Conservation (phyloP, 2,888 invertebrate species). For the Monopis laevigella region DNA sequence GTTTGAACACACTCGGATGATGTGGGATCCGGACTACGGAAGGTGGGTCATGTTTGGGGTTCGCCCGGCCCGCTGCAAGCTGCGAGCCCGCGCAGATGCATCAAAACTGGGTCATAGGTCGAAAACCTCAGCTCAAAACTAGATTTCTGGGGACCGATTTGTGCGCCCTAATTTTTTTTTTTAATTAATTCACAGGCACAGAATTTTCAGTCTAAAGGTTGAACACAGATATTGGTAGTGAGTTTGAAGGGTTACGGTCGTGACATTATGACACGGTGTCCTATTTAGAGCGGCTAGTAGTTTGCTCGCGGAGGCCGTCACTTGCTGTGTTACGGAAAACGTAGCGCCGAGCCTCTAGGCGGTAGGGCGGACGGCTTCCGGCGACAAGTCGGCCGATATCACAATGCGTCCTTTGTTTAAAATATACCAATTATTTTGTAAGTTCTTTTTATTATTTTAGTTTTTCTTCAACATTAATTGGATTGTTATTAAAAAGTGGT, state of each 20-base stretch:
- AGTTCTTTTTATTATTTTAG: too few species aligned
- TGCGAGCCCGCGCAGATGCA: conserved; percentile 47
- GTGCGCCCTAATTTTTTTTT: conserved; percentile 34
- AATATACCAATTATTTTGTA: too few species aligned
- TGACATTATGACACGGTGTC: conserved; percentile 48
- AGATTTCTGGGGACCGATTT: conserved; percentile 14
- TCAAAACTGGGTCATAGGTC: conserved; percentile 52
- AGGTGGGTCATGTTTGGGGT: conserved; percentile 11
- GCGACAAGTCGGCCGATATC: conserved; percentile 31
- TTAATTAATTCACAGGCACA: conserved; percentile 17
- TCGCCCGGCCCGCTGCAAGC: conserved; percentile 35
- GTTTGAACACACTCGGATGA: conserved; percentile 32
- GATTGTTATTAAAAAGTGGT: too few species aligned
- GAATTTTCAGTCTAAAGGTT: neutral
- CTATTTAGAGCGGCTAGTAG: conserved; percentile 28
- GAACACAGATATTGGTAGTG: neutral
- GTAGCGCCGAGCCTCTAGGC: conserved; percentile 34
- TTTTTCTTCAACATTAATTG: too few species aligned
- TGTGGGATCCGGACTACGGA: conserved; percentile 4
- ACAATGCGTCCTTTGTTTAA: conserved; percentile 14
- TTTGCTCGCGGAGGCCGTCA: conserved; percentile 31
- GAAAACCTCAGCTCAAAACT: conserved; percentile 28
- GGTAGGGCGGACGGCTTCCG: conserved; percentile 3
- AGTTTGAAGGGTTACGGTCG: conserved; percentile 1
- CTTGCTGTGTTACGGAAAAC: conserved; percentile 44